Percentiles rank a stretch among this genome's conserved stretches.
These are phyloP conservation scores for Scelioninae gen. 2 DNA, from an alignment of 2,888 invertebrate species.

Conservation along the genomic window DNA sequence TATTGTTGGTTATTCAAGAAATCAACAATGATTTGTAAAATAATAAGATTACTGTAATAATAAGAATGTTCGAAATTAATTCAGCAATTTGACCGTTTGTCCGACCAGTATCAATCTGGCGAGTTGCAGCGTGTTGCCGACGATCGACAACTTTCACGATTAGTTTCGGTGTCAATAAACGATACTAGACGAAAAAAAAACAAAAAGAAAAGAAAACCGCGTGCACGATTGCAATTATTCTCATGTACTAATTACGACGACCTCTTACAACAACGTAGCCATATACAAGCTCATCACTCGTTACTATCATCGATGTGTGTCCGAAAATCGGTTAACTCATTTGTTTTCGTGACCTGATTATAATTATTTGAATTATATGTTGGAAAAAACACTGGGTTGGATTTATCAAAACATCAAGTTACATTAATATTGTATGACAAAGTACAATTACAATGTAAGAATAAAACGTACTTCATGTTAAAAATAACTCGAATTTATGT, in stretches of 20 bases:
- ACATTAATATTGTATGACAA: too few species aligned
- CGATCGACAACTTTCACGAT: constrained; percentile 58
- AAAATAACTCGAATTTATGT: too few species aligned
- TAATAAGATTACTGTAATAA: too few species aligned
- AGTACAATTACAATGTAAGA: too few species aligned
- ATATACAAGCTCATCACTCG: constrained; percentile 53
- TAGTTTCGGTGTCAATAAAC: constrained; percentile 56
- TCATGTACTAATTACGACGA: constrained; percentile 61
- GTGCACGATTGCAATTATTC: constrained; percentile 61
- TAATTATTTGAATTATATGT: too few species aligned
- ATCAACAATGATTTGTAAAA: too few species aligned
- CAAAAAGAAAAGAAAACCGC: constrained; percentile 25
- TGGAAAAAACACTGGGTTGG: too few species aligned
- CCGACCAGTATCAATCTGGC: constrained; percentile 48
- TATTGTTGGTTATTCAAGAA: too few species aligned
- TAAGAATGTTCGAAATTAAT: constrained; percentile 26
- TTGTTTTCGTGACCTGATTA: too few species aligned
- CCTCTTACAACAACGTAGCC: constrained; percentile 58
- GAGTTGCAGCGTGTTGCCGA: constrained; percentile 31
- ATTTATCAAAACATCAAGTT: too few species aligned
- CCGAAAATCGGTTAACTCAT: constrained; percentile 39
- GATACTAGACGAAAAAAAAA: constrained; percentile 35
- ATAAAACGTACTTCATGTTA: too few species aligned
- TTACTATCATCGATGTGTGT: constrained; percentile 28
- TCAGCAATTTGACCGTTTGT: constrained; percentile 35